Base-by-base conservation (phyloP, 2,113 vertebrate genomes). In the Lophochroa leadbeateri region DNA sequence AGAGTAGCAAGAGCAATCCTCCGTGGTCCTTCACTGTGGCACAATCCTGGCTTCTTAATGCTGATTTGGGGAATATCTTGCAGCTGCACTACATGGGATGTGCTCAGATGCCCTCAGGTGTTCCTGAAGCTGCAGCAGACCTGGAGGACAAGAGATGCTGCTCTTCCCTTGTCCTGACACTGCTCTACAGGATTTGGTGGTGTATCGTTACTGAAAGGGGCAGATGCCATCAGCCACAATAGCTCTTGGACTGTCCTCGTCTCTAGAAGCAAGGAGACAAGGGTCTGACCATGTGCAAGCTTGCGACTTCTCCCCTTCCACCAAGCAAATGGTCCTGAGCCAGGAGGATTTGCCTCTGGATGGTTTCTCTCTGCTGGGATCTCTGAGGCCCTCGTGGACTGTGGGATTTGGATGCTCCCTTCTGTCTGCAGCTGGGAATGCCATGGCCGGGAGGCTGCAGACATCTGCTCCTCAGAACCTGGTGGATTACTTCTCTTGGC, bases 171-270 rank as follows among this genome's bases (percentile, higher is more conserved):
- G 0, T 18, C 89, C 85, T 33, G 17, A 5, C 1, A 0, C 53
- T 43, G 13, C 47, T 18, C 37, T 31, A 0, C 82, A 86, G 87
- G 53, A 39, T 43, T 21, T 9, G 50, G 12, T 6, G 3, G 20
- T 20, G 39, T 39, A 39, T 39, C 39, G 10, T 39, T 39, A 39
- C 39, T 39, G 47, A 10, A 43, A 28, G 25, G 43, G 19, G 16
- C 9, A 9, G 60, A 24, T 41, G 7, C 72, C 3, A 0, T 6
- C 28, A 3, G 14, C 33, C 4, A 0, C 13, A 0, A 10, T 3
- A 37, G 12, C 49, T 41, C 17, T 18, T 31, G 86, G 82, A 31
- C 37, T 33, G 19, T 24, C 79, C 71, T 17, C 0, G 1, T 21
- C 6, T n/a, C 58, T 43, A 2, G 52, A 21, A 14, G 5, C 0